A percentile compares a stretch with the other conserved stretches of the same genome.
These are phyloP conservation scores for Rapana venosa DNA, from an alignment of 2,888 invertebrate species.

Conservation along the genomic window DNA sequence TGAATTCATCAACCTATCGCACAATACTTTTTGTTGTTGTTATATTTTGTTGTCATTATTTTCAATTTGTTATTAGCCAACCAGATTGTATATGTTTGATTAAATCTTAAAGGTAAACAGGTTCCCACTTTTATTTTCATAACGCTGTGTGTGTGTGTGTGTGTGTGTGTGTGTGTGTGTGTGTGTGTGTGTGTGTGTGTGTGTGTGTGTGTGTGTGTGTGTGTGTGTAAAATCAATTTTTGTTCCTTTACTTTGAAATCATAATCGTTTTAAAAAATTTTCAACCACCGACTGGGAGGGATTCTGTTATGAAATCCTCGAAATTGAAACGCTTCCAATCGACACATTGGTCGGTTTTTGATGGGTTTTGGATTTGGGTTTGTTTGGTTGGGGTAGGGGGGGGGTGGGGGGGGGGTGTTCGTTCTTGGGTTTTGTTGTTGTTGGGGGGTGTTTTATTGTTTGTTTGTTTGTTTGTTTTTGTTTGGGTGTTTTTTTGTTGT, in stretches of 20 bases:
- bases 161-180: slow-evolving; percentile 31
- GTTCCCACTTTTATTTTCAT: too few relatives aligned
- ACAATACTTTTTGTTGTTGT: too few relatives aligned
- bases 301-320: not conserved
- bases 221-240: not conserved
- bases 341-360: not conserved
- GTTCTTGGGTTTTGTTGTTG: too few relatives aligned
- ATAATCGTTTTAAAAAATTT: too few relatives aligned
- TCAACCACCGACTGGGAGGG: too few relatives aligned
- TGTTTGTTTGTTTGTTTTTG: too few relatives aligned
- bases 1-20: not conserved
- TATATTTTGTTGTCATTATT: not conserved
- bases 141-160: slow-evolving; percentile 23
- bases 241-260: not conserved
- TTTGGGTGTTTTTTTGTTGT: too few relatives aligned
- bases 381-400: too few relatives aligned
- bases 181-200: slow-evolving; percentile 28
- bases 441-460: too few relatives aligned
- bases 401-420: too few relatives aligned
- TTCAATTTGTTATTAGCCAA: not conserved
- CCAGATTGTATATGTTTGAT: not conserved
- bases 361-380: too few relatives aligned
- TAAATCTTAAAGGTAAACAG: not conserved
- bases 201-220: not conserved
- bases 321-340: not conserved